These are phyloP conservation scores for Cercocebus atys DNA, from an alignment of 2,113 vertebrate genomes.

Conservation along the genomic window DNA sequence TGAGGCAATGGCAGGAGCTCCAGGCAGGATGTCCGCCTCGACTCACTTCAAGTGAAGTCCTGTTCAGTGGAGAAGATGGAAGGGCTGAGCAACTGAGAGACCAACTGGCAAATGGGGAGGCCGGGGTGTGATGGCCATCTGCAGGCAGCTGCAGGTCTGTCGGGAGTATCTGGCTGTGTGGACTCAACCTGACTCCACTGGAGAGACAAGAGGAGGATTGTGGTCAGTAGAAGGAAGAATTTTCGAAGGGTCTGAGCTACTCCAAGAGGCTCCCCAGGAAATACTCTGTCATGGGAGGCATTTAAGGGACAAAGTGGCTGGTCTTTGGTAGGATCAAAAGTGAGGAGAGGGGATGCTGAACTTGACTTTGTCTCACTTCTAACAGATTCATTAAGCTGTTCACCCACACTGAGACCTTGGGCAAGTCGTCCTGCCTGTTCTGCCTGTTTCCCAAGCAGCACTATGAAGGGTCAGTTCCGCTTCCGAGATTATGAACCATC, in stretches of 20 bases:
- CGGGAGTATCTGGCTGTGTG: fast-evolving
- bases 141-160: neutral
- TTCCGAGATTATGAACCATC: neutral
- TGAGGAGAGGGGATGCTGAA: neutral
- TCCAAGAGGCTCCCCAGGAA: neutral
- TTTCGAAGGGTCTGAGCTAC: neutral
- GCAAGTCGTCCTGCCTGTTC: neutral
- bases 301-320: neutral
- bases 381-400: neutral
- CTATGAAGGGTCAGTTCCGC: neutral
- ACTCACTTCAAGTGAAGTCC: neutral
- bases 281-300: too few species aligned
- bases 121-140: fast-evolving
- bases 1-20: neutral
- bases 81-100: neutral
- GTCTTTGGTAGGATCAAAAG: neutral
- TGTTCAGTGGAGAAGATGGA: neutral
- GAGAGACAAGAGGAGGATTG: neutral
- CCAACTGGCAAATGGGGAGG: neutral
- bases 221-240: neutral
- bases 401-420: neutral
- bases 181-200: fast-evolving
- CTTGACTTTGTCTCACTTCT: neutral
- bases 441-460: neutral
- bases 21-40: neutral